phyloP scores from a whole-genome alignment of 2,113 vertebrate species.

The Amazona vittata region DNA sequence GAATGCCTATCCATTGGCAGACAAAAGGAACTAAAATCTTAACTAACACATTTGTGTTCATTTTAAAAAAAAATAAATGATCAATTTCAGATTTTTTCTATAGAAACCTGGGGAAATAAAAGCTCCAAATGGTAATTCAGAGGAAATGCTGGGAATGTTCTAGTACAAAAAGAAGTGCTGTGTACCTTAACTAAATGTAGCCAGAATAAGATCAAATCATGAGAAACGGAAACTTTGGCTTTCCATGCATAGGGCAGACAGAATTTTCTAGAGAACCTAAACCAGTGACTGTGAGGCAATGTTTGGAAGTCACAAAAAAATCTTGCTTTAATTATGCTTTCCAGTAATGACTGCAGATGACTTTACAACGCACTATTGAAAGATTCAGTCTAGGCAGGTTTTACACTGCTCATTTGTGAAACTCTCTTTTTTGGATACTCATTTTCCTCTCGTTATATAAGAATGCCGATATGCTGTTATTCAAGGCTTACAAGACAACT shows the following conservation, averaged over 20 bases:
- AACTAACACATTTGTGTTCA: background rate
- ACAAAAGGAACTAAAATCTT: background rate
- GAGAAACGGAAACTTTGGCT: background rate
- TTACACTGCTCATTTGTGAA: background rate
- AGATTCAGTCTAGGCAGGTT: background rate
- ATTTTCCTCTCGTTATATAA: background rate
- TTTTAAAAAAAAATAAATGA: conserved; percentile 5
- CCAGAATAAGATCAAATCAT: background rate
- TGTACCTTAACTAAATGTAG: background rate
- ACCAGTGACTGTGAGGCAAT: background rate
- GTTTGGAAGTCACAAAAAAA: background rate
- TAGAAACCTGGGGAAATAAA: background rate
- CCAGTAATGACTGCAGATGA: background rate
- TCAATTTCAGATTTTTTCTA: background rate
- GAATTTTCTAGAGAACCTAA: background rate
- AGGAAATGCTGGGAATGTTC: background rate
- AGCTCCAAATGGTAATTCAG: background rate
- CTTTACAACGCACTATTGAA: background rate
- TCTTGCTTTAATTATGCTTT: background rate
- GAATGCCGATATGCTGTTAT: background rate
- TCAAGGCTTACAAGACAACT: background rate
- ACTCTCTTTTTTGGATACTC: background rate
- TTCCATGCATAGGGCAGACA: background rate
- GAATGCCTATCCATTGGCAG: background rate
- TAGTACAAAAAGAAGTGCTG: background rate